Evolutionary conservation across 2,113 vertebrate species (phyloP).

Genomic region (Menura novaehollandiae): DNA sequence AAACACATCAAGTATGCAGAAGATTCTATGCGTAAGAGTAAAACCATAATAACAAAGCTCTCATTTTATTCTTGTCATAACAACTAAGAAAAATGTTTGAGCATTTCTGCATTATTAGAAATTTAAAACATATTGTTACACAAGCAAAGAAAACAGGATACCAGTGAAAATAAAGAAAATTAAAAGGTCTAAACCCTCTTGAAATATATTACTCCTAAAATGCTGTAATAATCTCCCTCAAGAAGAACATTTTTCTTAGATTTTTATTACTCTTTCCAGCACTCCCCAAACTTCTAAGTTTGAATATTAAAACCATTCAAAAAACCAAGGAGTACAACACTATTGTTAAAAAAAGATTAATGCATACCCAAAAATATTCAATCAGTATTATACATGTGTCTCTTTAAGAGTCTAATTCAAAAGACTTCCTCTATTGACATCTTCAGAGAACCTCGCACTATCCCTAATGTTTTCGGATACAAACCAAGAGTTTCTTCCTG

Average conservation of each 20-base stretch:
- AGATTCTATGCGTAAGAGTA: background rate
- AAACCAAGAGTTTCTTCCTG: background rate
- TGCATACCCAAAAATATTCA: background rate
- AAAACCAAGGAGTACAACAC: background rate
- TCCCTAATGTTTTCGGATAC: background rate
- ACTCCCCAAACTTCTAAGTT: background rate
- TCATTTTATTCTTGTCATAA: background rate
- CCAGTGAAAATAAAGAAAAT: accelerated
- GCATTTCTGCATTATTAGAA: background rate
- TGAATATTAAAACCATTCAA: background rate
- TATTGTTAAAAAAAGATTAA: background rate
- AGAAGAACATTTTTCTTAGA: background rate
- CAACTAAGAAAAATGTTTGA: background rate
- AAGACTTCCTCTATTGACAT: background rate
- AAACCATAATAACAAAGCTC: background rate
- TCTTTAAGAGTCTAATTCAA: background rate
- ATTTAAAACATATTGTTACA: background rate
- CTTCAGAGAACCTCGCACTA: background rate
- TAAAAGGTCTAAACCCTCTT: background rate
- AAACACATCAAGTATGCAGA: background rate
- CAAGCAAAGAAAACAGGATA: background rate
- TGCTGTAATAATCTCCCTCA: background rate
- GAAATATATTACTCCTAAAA: background rate
- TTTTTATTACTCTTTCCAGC: background rate
- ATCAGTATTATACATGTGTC: background rate